These are phyloP conservation scores for Macropodus opercularis DNA, from an alignment of 2,797 vertebrate species.

Conservation along the genomic window DNA sequence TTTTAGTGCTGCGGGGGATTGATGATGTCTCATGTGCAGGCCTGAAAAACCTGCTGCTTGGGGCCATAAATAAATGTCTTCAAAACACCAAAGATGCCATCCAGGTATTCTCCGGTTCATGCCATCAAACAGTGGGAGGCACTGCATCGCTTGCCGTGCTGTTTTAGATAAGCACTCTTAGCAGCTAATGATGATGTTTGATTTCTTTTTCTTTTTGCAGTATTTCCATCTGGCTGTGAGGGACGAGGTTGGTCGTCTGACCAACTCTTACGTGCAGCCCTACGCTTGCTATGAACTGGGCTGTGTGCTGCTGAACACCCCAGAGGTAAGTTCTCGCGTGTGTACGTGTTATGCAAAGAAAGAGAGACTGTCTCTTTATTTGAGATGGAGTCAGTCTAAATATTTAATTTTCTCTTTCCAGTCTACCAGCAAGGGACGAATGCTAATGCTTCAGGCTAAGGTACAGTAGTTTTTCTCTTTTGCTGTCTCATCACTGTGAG, in stretches of 20 bases:
- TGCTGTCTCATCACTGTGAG: background rate
- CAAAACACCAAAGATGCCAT: constrained; percentile 92
- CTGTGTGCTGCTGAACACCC: constrained; percentile 89
- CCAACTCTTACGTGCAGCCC: constrained; percentile 93
- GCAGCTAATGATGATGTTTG: too few relatives aligned
- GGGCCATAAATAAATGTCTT: constrained; percentile 95
- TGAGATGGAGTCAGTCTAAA: constrained; percentile 28
- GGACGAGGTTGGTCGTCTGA: constrained; percentile 90
- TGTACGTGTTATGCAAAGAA: background rate
- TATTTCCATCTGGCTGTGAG: constrained; percentile 91
- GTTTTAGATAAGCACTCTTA: too few relatives aligned
- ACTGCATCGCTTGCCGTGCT: too few relatives aligned
- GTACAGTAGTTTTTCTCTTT: constrained; percentile 68
- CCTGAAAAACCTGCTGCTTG: constrained; percentile 94
- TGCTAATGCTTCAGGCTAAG: constrained; percentile 96
- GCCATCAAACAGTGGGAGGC: background rate
- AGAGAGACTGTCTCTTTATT: background rate
- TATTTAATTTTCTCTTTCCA: constrained; percentile 59
- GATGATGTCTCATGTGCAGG: constrained; percentile 86
- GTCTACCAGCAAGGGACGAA: constrained; percentile 89
- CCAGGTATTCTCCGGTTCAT: constrained; percentile 80
- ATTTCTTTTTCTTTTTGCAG: constrained; percentile 64
- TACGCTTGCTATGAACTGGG: constrained; percentile 97
- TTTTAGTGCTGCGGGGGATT: constrained; percentile 90
- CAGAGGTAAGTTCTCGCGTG: constrained; percentile 82